phyloP scores from a whole-genome alignment of 2,888 invertebrate species.

The Agriopis aurantiaria region DNA sequence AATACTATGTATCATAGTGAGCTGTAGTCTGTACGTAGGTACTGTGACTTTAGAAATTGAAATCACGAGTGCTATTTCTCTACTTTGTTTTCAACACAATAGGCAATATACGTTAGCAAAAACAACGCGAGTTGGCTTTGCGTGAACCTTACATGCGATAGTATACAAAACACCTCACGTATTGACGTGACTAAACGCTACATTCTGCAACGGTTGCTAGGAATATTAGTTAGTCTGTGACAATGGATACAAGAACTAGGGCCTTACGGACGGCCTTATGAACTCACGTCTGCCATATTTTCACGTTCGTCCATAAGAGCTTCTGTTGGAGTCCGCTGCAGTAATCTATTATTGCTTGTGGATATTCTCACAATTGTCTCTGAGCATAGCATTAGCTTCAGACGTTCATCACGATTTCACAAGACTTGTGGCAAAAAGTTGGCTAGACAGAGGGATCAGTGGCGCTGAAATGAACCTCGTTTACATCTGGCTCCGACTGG shows the following conservation, averaged over 20 bases:
- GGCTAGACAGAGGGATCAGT: slow-evolving; percentile 7
- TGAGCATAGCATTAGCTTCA: slow-evolving; percentile 9
- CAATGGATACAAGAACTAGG: too few relatives aligned
- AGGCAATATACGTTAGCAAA: slow-evolving; percentile 20
- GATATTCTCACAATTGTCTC: background rate
- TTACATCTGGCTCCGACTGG: background rate
- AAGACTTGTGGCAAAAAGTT: slow-evolving; percentile 12
- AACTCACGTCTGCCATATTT: too few relatives aligned
- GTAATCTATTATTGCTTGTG: background rate
- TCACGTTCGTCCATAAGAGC: too few relatives aligned
- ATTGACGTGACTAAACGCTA: background rate
- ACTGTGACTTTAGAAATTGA: background rate
- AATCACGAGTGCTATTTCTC: too few relatives aligned
- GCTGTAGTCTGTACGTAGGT: too few relatives aligned
- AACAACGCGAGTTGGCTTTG: background rate
- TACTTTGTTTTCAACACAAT: slow-evolving; percentile 18
- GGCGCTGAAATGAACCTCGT: background rate
- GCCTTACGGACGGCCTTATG: too few relatives aligned
- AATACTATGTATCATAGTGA: too few relatives aligned
- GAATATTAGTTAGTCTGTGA: too few relatives aligned
- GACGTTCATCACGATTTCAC: slow-evolving; percentile 27
- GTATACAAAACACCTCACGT: background rate
- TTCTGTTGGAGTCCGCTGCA: too few relatives aligned
- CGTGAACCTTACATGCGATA: slow-evolving; percentile 4
- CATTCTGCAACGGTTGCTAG: too few relatives aligned